phyloP scores from a whole-genome alignment of 2,113 vertebrate genomes.

The Vidua macroura region DNA sequence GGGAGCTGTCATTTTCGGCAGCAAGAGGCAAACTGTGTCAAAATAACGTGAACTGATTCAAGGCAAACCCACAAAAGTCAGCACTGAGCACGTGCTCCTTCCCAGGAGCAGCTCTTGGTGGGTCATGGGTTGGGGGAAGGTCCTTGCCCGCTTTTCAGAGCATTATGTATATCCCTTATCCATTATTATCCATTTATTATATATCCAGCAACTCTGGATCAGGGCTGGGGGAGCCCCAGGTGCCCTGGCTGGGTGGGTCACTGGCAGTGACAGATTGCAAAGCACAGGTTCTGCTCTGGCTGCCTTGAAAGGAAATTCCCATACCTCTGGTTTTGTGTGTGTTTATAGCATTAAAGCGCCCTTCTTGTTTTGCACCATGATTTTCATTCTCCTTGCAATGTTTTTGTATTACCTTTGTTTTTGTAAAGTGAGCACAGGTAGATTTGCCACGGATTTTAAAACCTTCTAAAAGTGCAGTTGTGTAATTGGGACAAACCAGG shows the following conservation, averaged over 20 bases:
- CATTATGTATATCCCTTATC: neutral
- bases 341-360: neutral
- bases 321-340: accelerated
- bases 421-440: neutral
- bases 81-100: neutral
- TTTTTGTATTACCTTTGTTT: accelerated
- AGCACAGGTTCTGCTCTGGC: neutral
- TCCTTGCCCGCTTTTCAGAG: neutral
- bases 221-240: neutral
- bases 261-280: neutral
- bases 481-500: accelerated
- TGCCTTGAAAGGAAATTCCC: accelerated
- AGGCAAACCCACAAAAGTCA: neutral
- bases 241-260: neutral
- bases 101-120: accelerated
- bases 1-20: neutral
- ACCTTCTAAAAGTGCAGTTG: accelerated
- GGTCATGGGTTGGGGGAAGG: accelerated
- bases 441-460: neutral
- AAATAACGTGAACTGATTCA: neutral
- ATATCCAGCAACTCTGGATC: neutral
- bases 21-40: conserved; percentile 6
- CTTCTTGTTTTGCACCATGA: neutral
- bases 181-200: neutral
- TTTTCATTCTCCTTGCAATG: neutral